Evolutionary conservation across 2,888 invertebrate genomes (phyloP).

Genomic region (Harpalus rufipes): DNA sequence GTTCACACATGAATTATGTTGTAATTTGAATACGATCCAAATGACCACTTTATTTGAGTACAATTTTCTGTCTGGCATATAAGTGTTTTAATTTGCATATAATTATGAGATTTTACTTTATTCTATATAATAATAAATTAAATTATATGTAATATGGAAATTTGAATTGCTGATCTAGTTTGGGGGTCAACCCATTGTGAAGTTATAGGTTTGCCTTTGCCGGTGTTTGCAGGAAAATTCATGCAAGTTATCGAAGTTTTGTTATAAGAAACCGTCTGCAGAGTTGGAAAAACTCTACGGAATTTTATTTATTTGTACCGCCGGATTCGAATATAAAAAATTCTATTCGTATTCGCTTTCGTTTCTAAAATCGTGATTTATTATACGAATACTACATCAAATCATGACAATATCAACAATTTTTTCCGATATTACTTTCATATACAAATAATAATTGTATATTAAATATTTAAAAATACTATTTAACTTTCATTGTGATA

Average conservation of each 20-base stretch:
- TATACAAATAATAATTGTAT: too few relatives aligned
- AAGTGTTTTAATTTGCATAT: not conserved
- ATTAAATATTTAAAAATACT: too few relatives aligned
- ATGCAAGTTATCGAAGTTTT: conserved; percentile 49
- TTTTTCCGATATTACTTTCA: too few relatives aligned
- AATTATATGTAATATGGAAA: not conserved
- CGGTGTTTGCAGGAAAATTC: conserved; percentile 24
- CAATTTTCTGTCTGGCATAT: not conserved
- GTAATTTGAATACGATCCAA: not conserved
- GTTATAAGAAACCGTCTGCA: conserved; percentile 42
- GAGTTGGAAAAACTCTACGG: conserved; percentile 19
- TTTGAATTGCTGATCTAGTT: conserved; percentile 7
- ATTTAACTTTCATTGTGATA: too few relatives aligned
- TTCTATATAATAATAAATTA: not conserved
- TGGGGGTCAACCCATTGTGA: not conserved
- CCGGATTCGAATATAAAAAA: not conserved
- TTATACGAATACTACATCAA: not conserved
- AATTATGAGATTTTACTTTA: not conserved
- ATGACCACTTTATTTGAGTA: not conserved
- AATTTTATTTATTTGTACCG: conserved; percentile 21
- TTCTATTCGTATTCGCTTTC: not conserved
- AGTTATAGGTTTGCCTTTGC: conserved; percentile 1
- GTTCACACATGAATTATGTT: not conserved
- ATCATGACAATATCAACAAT: not conserved
- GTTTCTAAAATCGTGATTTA: not conserved